Base-by-base conservation (phyloP, 2,888 invertebrate genomes). In the Synanthedon vespiformis region DNA sequence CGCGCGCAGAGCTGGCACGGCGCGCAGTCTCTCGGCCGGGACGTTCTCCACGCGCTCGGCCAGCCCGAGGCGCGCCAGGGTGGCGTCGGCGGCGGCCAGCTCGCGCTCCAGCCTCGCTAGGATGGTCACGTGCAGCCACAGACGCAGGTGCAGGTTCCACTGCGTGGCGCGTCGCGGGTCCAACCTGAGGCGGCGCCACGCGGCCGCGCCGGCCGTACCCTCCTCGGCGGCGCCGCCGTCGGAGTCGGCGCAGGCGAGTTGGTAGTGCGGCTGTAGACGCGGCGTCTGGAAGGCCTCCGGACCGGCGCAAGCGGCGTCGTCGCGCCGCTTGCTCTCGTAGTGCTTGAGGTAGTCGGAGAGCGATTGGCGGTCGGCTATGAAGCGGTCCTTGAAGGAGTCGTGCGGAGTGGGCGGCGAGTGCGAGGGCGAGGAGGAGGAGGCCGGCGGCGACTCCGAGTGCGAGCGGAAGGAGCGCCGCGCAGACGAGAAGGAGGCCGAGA, bases 121-220 rank as follows among this genome's bases (percentile, higher is more conserved):
- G 58, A 97, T 92, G 3, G 96, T 96, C 63, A 92, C 90, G 55
- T 95, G 94, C 59, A 96, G 89, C 96, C 96, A 97, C 94, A 92
- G 91, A 59, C 94, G 82, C 58, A 95, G 79, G 83, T 94, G 94
- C 57, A 93, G 92, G 61, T 93, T 92, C 91, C 93, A 95, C 72
- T 93, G 91, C 54, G 92, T 93, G 52, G 95, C 88, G 61, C 90
- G 90, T 54, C 88, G 89, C 18, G 92, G 90, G 71, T 92, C 90
- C 4, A 93, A 85, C 67, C 90, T 89, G 57, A 92, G 88, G 50
- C 89, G 89, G 55, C 90, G 86, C 91, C 92, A 92, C 53, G 82
- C 55, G 80, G 75, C 14, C 86, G 83, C 14, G 74, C 68, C 22
- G 80, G 75, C 51, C 34, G 77, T 73, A 4, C 84, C 80, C n/a